These are phyloP conservation scores for Corapipo altera DNA, from an alignment of 2,113 vertebrate genomes.

Conservation along the genomic window DNA sequence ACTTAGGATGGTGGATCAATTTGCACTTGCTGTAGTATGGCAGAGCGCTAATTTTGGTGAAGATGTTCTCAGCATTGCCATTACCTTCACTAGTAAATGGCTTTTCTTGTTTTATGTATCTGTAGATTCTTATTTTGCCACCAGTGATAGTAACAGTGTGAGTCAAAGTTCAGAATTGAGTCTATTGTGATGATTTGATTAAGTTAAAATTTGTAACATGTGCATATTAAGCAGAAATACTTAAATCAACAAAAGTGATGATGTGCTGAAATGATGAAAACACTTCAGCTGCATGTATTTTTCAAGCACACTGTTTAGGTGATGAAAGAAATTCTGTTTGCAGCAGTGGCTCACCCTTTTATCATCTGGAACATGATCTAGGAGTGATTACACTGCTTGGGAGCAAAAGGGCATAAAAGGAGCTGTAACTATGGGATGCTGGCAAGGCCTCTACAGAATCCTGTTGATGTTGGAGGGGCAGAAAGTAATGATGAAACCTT, in stretches of 20 bases:
- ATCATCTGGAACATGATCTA: not conserved
- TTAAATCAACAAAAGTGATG: not conserved
- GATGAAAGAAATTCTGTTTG: not conserved
- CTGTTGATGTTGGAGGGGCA: not conserved
- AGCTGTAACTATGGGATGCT: not conserved
- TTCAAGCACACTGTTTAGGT: not conserved
- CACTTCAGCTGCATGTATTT: not conserved
- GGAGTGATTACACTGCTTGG: not conserved
- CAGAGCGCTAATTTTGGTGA: not conserved
- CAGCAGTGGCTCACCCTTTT: not conserved
- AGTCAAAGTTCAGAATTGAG: not conserved
- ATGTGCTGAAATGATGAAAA: not conserved
- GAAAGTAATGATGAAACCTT: not conserved
- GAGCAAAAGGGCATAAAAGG: not conserved
- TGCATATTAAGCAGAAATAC: not conserved
- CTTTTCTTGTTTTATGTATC: not conserved
- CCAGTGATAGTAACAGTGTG: not conserved
- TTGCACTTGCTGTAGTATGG: not conserved
- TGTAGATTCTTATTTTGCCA: not conserved
- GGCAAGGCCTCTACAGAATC: not conserved
- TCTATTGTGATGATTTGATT: not conserved
- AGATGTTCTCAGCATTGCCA: not conserved
- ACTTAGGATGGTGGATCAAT: not conserved
- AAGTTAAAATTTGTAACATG: not conserved
- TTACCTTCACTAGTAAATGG: not conserved